phyloP scores from a whole-genome alignment of 1,140 invertebrate species.

The Drosophila takahashii region DNA sequence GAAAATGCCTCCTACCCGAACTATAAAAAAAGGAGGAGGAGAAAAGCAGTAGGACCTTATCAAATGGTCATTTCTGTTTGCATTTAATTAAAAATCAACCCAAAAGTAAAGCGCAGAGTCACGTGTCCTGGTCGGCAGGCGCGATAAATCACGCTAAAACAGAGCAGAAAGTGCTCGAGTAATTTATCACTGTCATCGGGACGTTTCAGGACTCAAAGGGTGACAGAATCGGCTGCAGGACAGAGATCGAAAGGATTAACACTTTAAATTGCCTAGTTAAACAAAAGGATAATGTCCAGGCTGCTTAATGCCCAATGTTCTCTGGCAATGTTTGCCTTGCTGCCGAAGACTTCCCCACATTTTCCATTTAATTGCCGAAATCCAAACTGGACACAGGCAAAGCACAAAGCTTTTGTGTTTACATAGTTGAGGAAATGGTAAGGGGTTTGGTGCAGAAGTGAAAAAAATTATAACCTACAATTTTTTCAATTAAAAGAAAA shows the following conservation, averaged over 20 bases:
- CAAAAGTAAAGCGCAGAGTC: slow-evolving; percentile 62
- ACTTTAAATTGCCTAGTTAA: slow-evolving; percentile 78
- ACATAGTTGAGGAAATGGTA: slow-evolving; percentile 8
- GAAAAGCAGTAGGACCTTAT: slow-evolving; percentile 50
- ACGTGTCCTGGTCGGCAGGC: slow-evolving; percentile 71
- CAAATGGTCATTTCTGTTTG: slow-evolving; percentile 84
- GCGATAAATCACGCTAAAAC: slow-evolving; percentile 84
- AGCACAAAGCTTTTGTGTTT: slow-evolving; percentile 29
- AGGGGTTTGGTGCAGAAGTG: not conserved
- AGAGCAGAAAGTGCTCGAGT: slow-evolving; percentile 72
- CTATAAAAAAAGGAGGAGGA: not conserved
- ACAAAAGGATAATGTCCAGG: slow-evolving; percentile 43
- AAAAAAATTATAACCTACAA: not conserved
- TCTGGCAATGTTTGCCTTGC: slow-evolving; percentile 37
- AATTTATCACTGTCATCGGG: slow-evolving; percentile 84
- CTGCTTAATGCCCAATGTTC: slow-evolving; percentile 20
- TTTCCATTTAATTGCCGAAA: slow-evolving; percentile 45
- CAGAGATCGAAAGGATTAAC: slow-evolving; percentile 74
- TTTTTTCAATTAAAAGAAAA: too few species aligned
- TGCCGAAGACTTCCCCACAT: slow-evolving; percentile 24
- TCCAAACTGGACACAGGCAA: slow-evolving; percentile 25
- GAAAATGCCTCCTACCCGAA: slow-evolving; percentile 34
- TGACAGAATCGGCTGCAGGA: slow-evolving; percentile 45
- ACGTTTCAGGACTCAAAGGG: slow-evolving; percentile 30
- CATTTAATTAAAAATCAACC: slow-evolving; percentile 84